A percentile compares a stretch with the other conserved stretches of the same genome.
Evolutionary conservation across 2,888 invertebrate genomes (phyloP).

Genomic region (Achlya flavicornis): DNA sequence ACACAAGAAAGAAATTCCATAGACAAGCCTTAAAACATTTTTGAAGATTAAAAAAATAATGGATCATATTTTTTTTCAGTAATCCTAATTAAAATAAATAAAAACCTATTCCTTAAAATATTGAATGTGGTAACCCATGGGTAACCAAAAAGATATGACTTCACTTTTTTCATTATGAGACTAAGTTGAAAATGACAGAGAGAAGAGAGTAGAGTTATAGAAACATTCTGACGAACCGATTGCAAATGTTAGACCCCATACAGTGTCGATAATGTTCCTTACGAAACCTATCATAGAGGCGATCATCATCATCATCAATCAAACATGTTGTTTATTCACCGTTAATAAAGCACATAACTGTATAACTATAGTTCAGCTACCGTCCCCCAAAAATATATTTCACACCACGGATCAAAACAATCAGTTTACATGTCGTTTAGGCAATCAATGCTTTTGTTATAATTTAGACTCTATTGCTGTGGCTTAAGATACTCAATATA

Average conservation of each 20-base stretch:
- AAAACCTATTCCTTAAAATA: too few relatives aligned
- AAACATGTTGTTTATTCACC: not conserved
- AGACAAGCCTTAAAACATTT: too few relatives aligned
- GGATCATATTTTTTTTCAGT: too few relatives aligned
- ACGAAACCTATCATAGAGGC: not conserved
- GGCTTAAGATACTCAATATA: not conserved
- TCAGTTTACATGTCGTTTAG: not conserved
- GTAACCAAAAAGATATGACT: not conserved
- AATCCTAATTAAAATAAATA: too few relatives aligned
- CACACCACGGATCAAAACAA: conserved; percentile 1
- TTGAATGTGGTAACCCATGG: too few relatives aligned
- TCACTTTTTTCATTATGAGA: not conserved
- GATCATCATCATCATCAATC: conserved; percentile 1
- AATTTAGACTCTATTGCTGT: conserved; percentile 7
- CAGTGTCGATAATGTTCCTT: not conserved
- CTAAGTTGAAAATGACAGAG: too few relatives aligned
- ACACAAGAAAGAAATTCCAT: too few relatives aligned
- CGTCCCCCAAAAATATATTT: not conserved
- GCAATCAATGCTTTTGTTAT: not conserved
- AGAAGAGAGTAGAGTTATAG: too few relatives aligned
- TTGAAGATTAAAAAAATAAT: too few relatives aligned
- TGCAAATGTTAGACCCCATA: not conserved
- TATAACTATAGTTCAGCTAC: not conserved
- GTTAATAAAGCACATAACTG: not conserved
- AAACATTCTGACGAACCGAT: not conserved